phyloP scores from a whole-genome alignment of 1,140 invertebrate genomes.

The Anoplolepis gracilipes region DNA sequence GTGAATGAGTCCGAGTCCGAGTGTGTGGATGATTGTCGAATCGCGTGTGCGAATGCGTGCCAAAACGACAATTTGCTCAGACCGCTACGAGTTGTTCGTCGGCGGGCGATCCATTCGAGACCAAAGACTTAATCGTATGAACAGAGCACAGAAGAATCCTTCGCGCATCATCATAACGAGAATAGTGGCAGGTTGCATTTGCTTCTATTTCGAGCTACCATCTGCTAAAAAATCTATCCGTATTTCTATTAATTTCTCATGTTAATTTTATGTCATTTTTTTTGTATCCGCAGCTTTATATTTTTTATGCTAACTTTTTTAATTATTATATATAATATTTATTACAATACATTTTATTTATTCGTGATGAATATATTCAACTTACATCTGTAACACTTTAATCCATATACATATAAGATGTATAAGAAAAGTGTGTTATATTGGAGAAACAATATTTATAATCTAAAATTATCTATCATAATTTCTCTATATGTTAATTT shows the following conservation, averaged over 20 bases:
- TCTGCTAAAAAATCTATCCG: too few relatives aligned
- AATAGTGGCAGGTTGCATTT: neutral
- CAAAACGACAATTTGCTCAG: slow-evolving; percentile 85
- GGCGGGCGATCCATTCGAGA: slow-evolving; percentile 83
- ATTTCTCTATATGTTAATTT: neutral
- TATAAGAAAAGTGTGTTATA: neutral
- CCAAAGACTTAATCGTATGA: slow-evolving; percentile 84
- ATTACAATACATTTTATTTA: neutral
- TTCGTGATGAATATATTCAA: neutral
- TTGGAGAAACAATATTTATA: neutral
- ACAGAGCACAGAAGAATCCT: slow-evolving; percentile 75
- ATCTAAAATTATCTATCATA: neutral
- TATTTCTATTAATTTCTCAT: neutral
- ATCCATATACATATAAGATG: neutral
- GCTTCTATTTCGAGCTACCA: neutral
- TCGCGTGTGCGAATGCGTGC: slow-evolving; percentile 79
- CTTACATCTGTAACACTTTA: neutral
- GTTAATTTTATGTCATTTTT: neutral
- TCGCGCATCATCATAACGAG: slow-evolving; percentile 28
- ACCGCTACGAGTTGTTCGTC: slow-evolving; percentile 79
- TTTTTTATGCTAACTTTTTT: neutral
- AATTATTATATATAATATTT: neutral
- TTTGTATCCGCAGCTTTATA: neutral
- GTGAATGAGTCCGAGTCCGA: slow-evolving; percentile 64
- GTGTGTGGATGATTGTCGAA: slow-evolving; percentile 67